Base-by-base conservation (phyloP, 2,113 vertebrate genomes). In the Lonchura striata region DNA sequence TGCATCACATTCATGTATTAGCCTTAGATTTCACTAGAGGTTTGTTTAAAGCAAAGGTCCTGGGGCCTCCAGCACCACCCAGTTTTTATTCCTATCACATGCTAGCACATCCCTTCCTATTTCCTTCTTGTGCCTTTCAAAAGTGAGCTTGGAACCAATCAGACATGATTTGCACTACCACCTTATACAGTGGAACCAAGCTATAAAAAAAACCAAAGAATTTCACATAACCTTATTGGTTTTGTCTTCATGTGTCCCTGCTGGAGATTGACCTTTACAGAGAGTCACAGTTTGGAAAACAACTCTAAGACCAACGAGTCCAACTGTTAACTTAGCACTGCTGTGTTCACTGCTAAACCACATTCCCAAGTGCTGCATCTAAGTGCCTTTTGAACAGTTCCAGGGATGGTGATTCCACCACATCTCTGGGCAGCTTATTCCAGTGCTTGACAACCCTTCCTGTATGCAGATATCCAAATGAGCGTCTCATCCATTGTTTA, bases 221-320 rank as follows among this genome's bases (percentile, higher is more conserved):
- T 2, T 18, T 72, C 82, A 53, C 22, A 52, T 24, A 71, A 50
- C 4, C 15, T 35, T 31, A 49, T 1, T 33, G 7, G 10, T 6
- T 82, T 53, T 71, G 12, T 66, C 31, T 70, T 66, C n/a, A 42
- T 30, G 31, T 22, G 10, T 66, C 41, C 11, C 49, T 82, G 42
- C 66, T 61, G 37, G 10, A 88, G 23, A 30, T 74, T 13, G 17
- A 30, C 8, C 35, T 80, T 18, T 33, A 41, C 22, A 57, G 6
- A 52, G 13, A 74, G 74, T 13, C 10, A 41, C 7, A 37, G 27
- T 19, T 21, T 52, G 27, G 15, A 59, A 74, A 88, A 59, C 19
- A 66, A 33, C 28, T n/a, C 39, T n/a, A 39, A 20, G 22, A 66
- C 33, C 52, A 66, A 3, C 0, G 0, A 60, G n/a, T 25, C 37